These are phyloP conservation scores for Archegozetes longisetosus DNA, from an alignment of 1,140 invertebrate genomes.

Conservation along the genomic window DNA sequence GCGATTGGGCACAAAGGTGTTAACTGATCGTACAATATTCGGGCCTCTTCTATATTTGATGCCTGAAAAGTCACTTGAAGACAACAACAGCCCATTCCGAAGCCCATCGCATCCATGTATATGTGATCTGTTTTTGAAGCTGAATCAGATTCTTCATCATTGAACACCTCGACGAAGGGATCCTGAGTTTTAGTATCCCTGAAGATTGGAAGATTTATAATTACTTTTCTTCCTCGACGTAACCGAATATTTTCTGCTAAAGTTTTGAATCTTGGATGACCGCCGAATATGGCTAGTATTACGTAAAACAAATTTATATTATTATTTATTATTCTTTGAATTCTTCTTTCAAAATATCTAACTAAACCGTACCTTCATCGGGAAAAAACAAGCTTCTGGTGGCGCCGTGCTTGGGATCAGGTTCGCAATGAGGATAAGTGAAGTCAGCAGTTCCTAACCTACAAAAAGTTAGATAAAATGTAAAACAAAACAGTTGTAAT, in stretches of 20 bases:
- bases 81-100: conserved; percentile 98
- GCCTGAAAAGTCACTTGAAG: conserved; percentile 92
- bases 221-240: conserved; percentile 80
- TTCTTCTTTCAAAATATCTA: background rate
- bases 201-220: conserved; percentile 88
- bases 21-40: conserved; percentile 91
- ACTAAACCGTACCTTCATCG: conserved; percentile 41
- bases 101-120: conserved; percentile 97
- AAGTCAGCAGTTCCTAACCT: conserved; percentile 77
- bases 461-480: background rate
- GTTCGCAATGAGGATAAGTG: conserved; percentile 54
- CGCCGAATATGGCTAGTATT: conserved; percentile 55
- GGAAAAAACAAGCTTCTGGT: conserved; percentile 85
- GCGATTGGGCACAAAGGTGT: conserved; percentile 93
- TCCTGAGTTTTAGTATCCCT: conserved; percentile 60
- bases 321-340: background rate
- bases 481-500: conserved; percentile 9
- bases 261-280: conserved; percentile 90
- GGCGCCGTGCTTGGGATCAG: conserved; percentile 51
- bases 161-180: conserved; percentile 56
- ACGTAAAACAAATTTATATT: background rate
- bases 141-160: conserved; percentile 42
- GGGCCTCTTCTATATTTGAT: conserved; percentile 88
- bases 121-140: conserved; percentile 66
- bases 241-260: conserved; percentile 81